Base-by-base conservation (phyloP, 2,888 invertebrate genomes). In the Biston stratarius region DNA sequence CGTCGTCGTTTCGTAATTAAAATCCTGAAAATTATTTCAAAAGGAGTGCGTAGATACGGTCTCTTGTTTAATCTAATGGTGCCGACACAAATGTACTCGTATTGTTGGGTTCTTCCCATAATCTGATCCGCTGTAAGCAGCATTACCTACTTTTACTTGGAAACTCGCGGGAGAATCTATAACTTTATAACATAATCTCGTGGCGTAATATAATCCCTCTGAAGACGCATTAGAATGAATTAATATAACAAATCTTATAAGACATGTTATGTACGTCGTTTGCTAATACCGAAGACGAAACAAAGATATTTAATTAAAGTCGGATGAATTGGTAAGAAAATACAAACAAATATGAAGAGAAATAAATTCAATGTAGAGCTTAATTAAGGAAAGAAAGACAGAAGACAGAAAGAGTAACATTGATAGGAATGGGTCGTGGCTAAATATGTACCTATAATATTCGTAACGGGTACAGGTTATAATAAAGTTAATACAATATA, bases 181-280 rank as follows among this genome's bases (percentile, higher is more conserved):
- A 67, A 59, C 55, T 63, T 63, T 49, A 60, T 51, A 60, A 61
- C 61, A 64, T 71, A 68, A 66, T 66, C 71, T 61, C 58, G 47
- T 9, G 11, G 63, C 66, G 68, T 65, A 67, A 69, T 53, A 51
- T 71, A 69, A 72, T 70, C 69, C 62, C 63, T 61, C 61, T 51
- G 67, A 72, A 67, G 59, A 63, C 52, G 57, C 67, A 64, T 64
- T 68, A 69, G 55, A 62, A 57, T 53, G 62, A 55, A 69, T 61
- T 62, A 70, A 67, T 62, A 61, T 58, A n/a, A 33, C 40, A 33
- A 40, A 59, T 59, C 36, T 59, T 48, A 38, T 48, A 49, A 59
- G 59, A 33, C 49, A 24, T 42, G 24, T 40, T 59, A 33, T 24
- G 49, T n/a, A n/a, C 49, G 12, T 8, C 36, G 14, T 24, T 24